Percentiles rank a stretch among this genome's conserved stretches.
phyloP scores from a whole-genome alignment of 1,140 invertebrate species.

The Orussus abietinus region DNA sequence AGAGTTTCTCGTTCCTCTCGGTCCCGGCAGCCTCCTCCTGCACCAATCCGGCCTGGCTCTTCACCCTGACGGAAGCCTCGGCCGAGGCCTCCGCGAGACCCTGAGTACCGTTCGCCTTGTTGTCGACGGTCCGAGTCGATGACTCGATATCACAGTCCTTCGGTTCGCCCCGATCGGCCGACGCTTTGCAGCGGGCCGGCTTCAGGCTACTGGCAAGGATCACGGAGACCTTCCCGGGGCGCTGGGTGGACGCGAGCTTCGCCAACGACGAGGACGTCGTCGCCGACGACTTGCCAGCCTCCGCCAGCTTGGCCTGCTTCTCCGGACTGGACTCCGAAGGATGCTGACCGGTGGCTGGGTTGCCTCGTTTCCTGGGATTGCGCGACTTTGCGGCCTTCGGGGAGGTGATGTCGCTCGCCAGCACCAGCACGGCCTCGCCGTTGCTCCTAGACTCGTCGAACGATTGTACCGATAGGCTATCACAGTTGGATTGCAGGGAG shows the following conservation, averaged over 20 bases:
- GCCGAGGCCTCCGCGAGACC: slow-evolving; percentile 18
- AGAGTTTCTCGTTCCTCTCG: slow-evolving; percentile 47
- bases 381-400: slow-evolving; percentile 34
- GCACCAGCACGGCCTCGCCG: slow-evolving; percentile 21
- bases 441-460: slow-evolving; percentile 31
- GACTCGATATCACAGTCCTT: slow-evolving; percentile 44
- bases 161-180: neutral
- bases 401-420: slow-evolving; percentile 5
- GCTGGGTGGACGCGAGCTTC: slow-evolving; percentile 23
- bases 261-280: slow-evolving; percentile 23
- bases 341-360: too few relatives aligned
- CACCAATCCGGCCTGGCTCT: slow-evolving; percentile 27
- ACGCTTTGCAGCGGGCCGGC: slow-evolving; percentile 9
- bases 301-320: slow-evolving; percentile 41
- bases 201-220: slow-evolving; percentile 33
- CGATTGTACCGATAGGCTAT: slow-evolving; percentile 43
- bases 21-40: slow-evolving; percentile 27
- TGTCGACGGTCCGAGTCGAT: slow-evolving; percentile 24
- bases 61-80: slow-evolving; percentile 15
- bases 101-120: slow-evolving; percentile 34
- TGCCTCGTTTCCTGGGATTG: slow-evolving; percentile 42
- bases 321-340: slow-evolving; percentile 44
- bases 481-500: slow-evolving; percentile 49
- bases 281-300: slow-evolving; percentile 17
- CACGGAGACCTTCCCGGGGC: slow-evolving; percentile 32